Conservation (phyloP, 2,888 invertebrate genomes). For the Acanthosoma haemorrhoidale region DNA sequence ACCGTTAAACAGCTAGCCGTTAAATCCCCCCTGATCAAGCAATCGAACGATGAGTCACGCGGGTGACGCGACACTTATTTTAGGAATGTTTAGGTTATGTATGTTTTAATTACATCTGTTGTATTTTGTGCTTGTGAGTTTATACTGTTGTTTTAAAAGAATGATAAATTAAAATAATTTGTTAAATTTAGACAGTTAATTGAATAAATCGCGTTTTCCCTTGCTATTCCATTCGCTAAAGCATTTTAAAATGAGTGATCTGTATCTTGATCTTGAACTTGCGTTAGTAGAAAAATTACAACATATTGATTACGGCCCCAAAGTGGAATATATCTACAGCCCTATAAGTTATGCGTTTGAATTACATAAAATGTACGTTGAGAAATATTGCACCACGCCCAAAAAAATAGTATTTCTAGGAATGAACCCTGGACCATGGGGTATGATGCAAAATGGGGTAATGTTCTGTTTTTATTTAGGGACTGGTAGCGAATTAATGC, state of each 20-base stretch:
- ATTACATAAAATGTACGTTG: slow-evolving; percentile 69
- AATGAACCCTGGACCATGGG: slow-evolving; percentile 96
- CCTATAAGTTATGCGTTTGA: slow-evolving; percentile 78
- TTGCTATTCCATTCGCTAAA: not conserved
- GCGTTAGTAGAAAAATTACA: slow-evolving; percentile 19
- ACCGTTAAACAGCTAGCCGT: too few species aligned
- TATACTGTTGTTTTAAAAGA: not conserved
- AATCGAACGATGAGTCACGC: too few species aligned
- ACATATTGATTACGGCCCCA: slow-evolving; percentile 42
- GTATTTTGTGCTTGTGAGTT: slow-evolving; percentile 1
- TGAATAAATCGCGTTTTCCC: not conserved
- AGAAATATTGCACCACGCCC: slow-evolving; percentile 59
- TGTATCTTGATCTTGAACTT: slow-evolving; percentile 25
- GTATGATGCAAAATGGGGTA: slow-evolving; percentile 91
- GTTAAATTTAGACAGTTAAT: not conserved
- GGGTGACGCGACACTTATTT: not conserved
- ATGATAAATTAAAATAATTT: not conserved
- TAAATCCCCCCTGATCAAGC: too few species aligned
- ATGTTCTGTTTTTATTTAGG: not conserved
- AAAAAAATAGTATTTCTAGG: slow-evolving; percentile 79
- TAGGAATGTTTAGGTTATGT: not conserved
- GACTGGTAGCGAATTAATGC: not conserved
- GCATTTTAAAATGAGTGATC: not conserved
- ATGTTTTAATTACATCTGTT: not conserved
- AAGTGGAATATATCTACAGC: slow-evolving; percentile 69